Conservation (phyloP, 2,888 invertebrate genomes). For the Microplitis manilae region DNA sequence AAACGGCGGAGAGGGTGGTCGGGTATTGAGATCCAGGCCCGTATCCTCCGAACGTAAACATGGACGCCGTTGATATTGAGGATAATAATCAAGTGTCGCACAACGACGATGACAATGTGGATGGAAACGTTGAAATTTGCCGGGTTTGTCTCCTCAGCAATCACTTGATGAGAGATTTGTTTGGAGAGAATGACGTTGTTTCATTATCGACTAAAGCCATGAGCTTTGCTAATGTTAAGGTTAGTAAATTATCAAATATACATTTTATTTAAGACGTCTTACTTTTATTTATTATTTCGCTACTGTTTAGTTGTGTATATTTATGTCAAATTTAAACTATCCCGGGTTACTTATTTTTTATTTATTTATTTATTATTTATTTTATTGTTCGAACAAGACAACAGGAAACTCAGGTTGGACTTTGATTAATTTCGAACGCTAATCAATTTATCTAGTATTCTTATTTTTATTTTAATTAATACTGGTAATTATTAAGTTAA, state of each 20-base stretch:
- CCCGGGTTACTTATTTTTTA: neutral
- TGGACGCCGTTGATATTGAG: constrained; percentile 69
- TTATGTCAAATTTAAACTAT: neutral
- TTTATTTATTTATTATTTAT: neutral
- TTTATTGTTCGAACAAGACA: neutral
- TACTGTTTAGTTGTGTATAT: constrained; percentile 4
- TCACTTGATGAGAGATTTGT: constrained; percentile 63
- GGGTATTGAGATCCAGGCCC: constrained; percentile 39
- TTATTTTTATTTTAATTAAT: neutral
- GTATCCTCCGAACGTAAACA: constrained; percentile 63
- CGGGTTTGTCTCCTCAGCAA: constrained; percentile 65
- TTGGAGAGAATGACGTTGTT: constrained; percentile 58
- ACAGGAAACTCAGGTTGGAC: neutral
- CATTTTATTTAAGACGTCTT: neutral
- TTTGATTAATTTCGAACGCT: neutral
- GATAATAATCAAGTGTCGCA: constrained; percentile 54
- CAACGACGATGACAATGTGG: constrained; percentile 54
- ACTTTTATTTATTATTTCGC: constrained; percentile 16
- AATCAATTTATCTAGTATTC: too few relatives aligned
- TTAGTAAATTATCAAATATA: constrained; percentile 54
- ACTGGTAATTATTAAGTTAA: neutral
- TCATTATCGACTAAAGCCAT: constrained; percentile 66
- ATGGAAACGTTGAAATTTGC: constrained; percentile 61
- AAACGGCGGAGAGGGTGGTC: constrained; percentile 28
- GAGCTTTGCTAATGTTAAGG: constrained; percentile 69